phyloP scores from a whole-genome alignment of 2,113 vertebrate species.

The Microcebus ravelobensis region DNA sequence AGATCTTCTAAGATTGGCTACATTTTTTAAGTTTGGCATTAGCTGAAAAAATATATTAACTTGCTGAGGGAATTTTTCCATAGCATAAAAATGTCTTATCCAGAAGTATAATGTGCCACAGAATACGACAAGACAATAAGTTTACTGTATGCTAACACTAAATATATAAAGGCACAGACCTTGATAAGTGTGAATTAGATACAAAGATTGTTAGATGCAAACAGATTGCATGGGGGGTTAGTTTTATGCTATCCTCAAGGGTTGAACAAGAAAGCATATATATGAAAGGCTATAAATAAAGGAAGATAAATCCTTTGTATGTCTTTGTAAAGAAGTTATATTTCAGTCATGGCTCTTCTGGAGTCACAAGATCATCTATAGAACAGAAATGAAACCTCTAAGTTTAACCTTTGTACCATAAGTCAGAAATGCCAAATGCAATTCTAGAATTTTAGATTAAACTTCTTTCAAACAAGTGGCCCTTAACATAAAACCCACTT shows the following conservation, averaged over 20 bases:
- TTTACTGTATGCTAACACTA: not conserved
- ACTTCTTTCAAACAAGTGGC: not conserved
- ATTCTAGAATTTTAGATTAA: not conserved
- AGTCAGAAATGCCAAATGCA: not conserved
- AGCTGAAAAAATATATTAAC: not conserved
- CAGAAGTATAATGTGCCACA: not conserved
- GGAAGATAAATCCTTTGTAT: not conserved
- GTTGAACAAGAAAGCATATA: not conserved
- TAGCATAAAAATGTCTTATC: not conserved
- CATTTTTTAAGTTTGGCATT: not conserved
- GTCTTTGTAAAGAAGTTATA: not conserved
- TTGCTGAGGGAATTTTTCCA: not conserved
- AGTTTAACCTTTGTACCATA: not conserved
- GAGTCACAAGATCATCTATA: not conserved
- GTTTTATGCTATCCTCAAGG: not conserved
- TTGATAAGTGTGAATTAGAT: not conserved
- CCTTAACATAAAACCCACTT: not conserved
- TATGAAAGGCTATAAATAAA: not conserved
- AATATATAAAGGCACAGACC: not conserved
- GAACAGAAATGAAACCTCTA: not conserved
- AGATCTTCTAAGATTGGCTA: not conserved
- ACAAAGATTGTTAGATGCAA: not conserved
- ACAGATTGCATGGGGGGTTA: too few relatives aligned
- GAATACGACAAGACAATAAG: not conserved
- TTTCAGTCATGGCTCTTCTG: not conserved